phyloP scores from a whole-genome alignment of 53 echinoderm and acorn worm genomes.

The Holothuria scabra region DNA sequence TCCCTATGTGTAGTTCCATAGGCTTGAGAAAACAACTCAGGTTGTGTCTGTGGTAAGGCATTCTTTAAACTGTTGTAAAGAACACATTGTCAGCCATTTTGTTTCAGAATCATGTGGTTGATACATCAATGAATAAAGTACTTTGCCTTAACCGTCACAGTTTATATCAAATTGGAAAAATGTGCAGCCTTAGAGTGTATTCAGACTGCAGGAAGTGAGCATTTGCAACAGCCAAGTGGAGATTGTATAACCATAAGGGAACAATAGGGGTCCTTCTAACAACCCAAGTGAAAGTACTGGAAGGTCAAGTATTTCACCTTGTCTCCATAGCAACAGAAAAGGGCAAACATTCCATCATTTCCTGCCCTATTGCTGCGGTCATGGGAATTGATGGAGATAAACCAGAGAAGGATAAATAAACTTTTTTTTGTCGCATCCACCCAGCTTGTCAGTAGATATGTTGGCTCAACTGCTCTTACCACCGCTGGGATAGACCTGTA shows the following conservation, averaged over 20 bases:
- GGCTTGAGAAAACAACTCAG: no score
- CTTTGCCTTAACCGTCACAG: no score
- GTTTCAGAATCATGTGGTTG: no score
- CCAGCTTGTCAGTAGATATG: conserved; percentile 26
- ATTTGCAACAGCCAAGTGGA: no score
- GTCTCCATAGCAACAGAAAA: conserved; percentile 2
- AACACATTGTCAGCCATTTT: no score
- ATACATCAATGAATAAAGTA: no score
- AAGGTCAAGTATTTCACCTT: conserved; percentile 30
- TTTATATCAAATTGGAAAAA: no score
- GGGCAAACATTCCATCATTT: conserved; percentile 33
- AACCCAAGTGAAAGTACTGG: background rate
- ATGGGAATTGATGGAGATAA: conserved; percentile 46
- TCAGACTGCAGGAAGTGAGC: no score
- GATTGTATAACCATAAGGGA: background rate
- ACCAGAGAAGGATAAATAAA: conserved; percentile 34
- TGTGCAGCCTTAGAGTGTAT: no score
- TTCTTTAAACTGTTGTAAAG: no score
- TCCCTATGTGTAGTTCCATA: no score
- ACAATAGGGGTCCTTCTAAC: conserved; percentile 29
- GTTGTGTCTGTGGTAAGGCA: no score
- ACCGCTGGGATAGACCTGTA: conserved; percentile 4
- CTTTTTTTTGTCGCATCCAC: conserved; percentile 15
- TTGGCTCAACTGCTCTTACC: conserved; percentile 28
- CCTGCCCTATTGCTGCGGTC: conserved; percentile 13